Conservation (phyloP, 2,797 vertebrate genomes). For the Xenopus petersii region DNA sequence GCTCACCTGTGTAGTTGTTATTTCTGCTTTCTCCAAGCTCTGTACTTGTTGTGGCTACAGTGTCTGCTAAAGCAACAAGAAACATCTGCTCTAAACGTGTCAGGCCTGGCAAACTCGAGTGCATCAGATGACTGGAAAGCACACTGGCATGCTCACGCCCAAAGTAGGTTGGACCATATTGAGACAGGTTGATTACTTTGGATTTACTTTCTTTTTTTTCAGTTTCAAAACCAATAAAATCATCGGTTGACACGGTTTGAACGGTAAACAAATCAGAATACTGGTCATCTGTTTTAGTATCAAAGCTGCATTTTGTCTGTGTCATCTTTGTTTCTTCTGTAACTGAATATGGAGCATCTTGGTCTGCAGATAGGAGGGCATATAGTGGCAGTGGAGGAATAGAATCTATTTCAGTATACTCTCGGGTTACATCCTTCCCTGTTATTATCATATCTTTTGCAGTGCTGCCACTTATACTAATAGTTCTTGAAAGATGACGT, state of each 20-base stretch:
- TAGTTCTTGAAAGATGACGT: constrained; percentile 92
- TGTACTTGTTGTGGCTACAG: constrained; percentile 91
- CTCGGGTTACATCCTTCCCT: constrained; percentile 88
- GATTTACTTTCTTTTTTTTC: constrained; percentile 92
- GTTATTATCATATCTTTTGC: constrained; percentile 93
- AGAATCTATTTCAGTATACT: constrained; percentile 98
- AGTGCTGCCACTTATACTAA: constrained; percentile 96
- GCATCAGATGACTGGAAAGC: constrained; percentile 97
- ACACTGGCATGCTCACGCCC: constrained; percentile 94
- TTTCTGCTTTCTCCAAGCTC: constrained; percentile 85
- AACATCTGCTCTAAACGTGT: constrained; percentile 98
- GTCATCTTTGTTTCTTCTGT: constrained; percentile 80
- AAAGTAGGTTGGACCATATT: constrained; percentile 93
- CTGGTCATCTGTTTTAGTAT: constrained; percentile 80
- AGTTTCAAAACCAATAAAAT: constrained; percentile 88
- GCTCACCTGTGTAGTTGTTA: constrained; percentile 86
- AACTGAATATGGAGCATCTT: constrained; percentile 83
- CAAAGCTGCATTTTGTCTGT: constrained; percentile 70
- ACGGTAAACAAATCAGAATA: constrained; percentile 92
- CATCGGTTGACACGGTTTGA: constrained; percentile 84
- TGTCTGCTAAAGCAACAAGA: constrained; percentile 93
- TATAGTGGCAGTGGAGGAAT: constrained; percentile 92
- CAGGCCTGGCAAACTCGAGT: constrained; percentile 93
- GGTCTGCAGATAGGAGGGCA: constrained; percentile 87
- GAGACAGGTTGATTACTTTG: constrained; percentile 93